Percentiles rank a stretch among this genome's conserved stretches.
Evolutionary conservation across 2,113 vertebrate genomes (phyloP).

Genomic region (Podocnemis expansa): DNA sequence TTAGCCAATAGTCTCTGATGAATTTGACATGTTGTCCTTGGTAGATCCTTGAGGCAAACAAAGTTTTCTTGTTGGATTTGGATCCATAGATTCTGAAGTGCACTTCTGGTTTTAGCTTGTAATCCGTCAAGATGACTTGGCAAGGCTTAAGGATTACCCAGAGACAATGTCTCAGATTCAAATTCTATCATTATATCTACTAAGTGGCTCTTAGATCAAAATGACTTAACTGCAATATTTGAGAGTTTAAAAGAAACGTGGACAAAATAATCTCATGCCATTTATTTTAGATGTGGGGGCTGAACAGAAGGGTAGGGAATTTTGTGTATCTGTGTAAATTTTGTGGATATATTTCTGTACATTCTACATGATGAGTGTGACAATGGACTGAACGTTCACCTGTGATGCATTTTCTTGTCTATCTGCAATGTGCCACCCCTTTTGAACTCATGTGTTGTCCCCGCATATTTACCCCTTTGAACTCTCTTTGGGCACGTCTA

Average conservation of each 20-base stretch:
- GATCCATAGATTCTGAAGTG: background rate
- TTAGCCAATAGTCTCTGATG: background rate
- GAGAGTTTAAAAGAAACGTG: background rate
- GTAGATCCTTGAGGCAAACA: constrained; percentile 10
- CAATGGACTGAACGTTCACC: background rate
- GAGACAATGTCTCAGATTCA: background rate
- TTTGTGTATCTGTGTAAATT: background rate
- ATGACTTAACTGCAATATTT: background rate
- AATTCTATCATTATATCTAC: background rate
- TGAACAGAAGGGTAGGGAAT: background rate
- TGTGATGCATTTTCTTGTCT: background rate
- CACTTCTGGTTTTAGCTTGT: background rate
- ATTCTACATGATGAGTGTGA: background rate
- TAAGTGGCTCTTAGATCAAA: background rate
- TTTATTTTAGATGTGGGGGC: background rate
- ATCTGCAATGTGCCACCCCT: background rate
- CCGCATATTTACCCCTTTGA: background rate
- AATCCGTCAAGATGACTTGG: background rate
- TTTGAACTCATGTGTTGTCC: background rate
- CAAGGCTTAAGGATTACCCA: background rate
- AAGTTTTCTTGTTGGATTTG: background rate
- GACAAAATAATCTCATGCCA: background rate
- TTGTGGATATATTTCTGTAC: background rate
- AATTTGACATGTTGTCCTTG: constrained; percentile 1
- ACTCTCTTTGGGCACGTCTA: too few relatives aligned